Percentiles rank a stretch among this genome's conserved stretches.
Evolutionary conservation across 2,113 vertebrate species (phyloP).

Genomic region (Piaya cayana): DNA sequence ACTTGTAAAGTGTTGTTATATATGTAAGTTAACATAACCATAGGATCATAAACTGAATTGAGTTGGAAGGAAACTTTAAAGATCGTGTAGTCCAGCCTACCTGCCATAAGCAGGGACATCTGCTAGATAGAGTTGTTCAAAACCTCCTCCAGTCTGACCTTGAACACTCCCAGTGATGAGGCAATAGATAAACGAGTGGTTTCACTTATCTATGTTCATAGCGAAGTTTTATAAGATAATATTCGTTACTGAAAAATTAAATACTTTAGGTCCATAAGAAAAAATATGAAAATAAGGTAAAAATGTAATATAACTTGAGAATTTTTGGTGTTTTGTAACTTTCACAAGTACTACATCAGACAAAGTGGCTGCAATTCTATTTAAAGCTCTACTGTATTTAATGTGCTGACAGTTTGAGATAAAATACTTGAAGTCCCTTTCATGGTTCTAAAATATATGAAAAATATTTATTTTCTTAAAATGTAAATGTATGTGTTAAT

Average conservation of each 20-base stretch:
- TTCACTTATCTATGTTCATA: neutral
- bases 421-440: neutral
- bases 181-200: neutral
- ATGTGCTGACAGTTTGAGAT: neutral
- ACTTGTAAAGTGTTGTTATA: neutral
- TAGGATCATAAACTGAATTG: neutral
- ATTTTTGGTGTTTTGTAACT: neutral
- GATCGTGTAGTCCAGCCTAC: neutral
- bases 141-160: neutral
- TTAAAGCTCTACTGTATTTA: neutral
- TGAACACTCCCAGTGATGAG: neutral
- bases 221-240: neutral
- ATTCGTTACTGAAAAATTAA: neutral
- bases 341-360: neutral
- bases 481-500: neutral
- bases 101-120: neutral
- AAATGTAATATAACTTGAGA: neutral
- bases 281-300: neutral
- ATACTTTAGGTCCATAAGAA: neutral
- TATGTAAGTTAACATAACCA: neutral
- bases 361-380: neutral
- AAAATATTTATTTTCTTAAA: neutral
- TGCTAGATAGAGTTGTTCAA: neutral
- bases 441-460: neutral
- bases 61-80: neutral